Base-by-base conservation (phyloP, 2,888 invertebrate genomes). In the Alcis repandata region DNA sequence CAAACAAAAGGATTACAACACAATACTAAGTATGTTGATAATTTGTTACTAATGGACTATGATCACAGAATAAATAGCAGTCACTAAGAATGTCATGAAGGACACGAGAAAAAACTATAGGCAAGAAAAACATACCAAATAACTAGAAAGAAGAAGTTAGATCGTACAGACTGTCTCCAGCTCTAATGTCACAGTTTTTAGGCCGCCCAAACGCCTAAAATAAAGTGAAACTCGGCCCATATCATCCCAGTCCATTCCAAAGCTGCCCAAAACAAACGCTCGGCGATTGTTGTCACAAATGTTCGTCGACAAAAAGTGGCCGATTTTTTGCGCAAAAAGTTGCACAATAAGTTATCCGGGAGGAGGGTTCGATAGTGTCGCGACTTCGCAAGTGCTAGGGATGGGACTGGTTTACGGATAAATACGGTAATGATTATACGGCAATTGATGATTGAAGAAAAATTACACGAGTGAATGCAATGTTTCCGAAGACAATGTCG, bases 331-430 rank as follows among this genome's bases (percentile, higher is more conserved):
- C 53, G 63, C 67, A 40, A 68, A 66, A 65, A 67, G 56, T 70
- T 62, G 62, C 67, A 76, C 72, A 75, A 70, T 75, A 79, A 78
- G 69, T 75, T 78, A 79, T 76, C 75, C 73, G 62, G 67, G 61
- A 57, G 49, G 62, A 64, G 72, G 65, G 49, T 60, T 69, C 73
- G 78, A 82, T 81, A 80, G 77, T 73, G 79, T 74, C 79, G 74
- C 63, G 71, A n/a, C n/a, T n/a, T n/a, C n/a, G n/a, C n/a, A 58
- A 61, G 60, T 63, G 51, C 13, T 69, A 67, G 69, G 2, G 67
- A 48, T 59, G 69, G 41, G 53, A n/a, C n/a, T 11, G 11, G 6
- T 17, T 40, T 52, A 22, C 36, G 54, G 49, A 40, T 20, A 40
- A n/a, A 10, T 40, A 32, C 17, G 22, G 46, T 33, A 15, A 27